Percentiles rank a stretch among this genome's conserved stretches.
Evolutionary conservation across 2,113 vertebrate species (phyloP).

Genomic region (Meles meles): DNA sequence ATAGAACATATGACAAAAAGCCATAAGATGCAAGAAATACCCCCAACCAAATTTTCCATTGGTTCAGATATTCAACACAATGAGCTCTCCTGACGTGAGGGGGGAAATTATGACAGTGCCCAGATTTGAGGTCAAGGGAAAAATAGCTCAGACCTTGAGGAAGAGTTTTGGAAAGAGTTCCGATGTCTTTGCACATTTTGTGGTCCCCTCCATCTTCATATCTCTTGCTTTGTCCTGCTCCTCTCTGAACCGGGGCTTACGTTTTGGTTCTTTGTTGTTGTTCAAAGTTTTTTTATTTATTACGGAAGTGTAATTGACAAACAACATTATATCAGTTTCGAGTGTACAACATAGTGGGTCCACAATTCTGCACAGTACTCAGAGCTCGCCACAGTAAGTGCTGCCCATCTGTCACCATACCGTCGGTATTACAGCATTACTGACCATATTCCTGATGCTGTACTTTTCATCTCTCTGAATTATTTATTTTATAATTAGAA

Average conservation of each 20-base stretch:
- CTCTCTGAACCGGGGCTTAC: not conserved
- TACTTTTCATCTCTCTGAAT: not conserved
- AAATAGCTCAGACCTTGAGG: not conserved
- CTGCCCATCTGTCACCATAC: not conserved
- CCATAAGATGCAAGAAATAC: rapidly evolving
- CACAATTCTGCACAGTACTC: not conserved
- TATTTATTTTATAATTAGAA: not conserved
- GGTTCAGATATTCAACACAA: not conserved
- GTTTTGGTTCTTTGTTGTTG: not conserved
- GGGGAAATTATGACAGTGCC: not conserved
- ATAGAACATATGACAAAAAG: not conserved
- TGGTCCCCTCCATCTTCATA: not conserved
- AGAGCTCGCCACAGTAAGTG: not conserved
- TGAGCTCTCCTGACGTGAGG: no score
- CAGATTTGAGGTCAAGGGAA: not conserved
- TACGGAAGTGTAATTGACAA: not conserved
- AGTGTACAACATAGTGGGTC: not conserved
- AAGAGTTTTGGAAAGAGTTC: not conserved
- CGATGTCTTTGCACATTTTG: rapidly evolving
- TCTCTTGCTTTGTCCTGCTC: not conserved
- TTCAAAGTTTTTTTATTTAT: not conserved
- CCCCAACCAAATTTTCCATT: rapidly evolving
- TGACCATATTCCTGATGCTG: not conserved
- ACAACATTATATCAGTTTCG: not conserved
- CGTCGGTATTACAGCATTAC: not conserved